phyloP scores from a whole-genome alignment of 2,888 invertebrate genomes.

The Syrista parreyssii region DNA sequence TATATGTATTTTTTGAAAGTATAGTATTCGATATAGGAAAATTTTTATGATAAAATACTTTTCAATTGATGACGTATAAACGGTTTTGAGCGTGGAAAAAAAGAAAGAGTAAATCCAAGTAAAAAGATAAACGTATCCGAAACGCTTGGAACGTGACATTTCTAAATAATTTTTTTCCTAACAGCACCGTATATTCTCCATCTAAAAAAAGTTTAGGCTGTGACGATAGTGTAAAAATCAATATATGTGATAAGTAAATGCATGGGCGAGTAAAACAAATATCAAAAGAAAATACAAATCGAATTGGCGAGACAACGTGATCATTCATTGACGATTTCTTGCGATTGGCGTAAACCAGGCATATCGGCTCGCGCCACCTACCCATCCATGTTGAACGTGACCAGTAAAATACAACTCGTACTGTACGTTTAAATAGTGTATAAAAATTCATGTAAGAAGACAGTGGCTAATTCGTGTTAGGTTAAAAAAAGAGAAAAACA shows the following conservation, averaged over 20 bases:
- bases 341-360: constrained; percentile 7
- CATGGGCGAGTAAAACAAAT: not conserved
- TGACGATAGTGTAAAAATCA: not conserved
- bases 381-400: constrained; percentile 4
- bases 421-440: not conserved
- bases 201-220: not conserved
- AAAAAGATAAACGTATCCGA: not conserved
- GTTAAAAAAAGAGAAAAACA: not conserved
- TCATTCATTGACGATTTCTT: constrained; percentile 1
- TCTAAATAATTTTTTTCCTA: not conserved
- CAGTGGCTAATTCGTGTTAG: not conserved
- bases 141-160: too few species aligned
- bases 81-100: too few species aligned
- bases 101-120: not conserved
- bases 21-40: not conserved
- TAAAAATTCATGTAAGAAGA: not conserved
- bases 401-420: not conserved
- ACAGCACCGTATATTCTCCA: not conserved
- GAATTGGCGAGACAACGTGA: not conserved
- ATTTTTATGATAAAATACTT: too few species aligned
- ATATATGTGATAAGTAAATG: not conserved
- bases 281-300: not conserved
- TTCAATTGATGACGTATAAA: too few species aligned
- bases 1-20: not conserved
- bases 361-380: constrained; percentile 1